These are phyloP conservation scores for Troides oblongomaculatus DNA, from an alignment of 2,888 invertebrate species.

Conservation along the genomic window DNA sequence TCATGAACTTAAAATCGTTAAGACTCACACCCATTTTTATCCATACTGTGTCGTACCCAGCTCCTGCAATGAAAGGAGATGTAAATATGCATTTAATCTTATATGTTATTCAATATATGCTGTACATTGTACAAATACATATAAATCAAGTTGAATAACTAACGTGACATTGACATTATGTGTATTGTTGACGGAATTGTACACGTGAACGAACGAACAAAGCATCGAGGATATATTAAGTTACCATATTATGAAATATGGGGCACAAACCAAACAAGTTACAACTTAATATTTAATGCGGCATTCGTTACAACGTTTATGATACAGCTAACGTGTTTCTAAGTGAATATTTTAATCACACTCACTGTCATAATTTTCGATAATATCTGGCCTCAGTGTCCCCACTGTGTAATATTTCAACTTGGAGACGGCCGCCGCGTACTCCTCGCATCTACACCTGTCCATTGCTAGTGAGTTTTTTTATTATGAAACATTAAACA, in stretches of 20 bases:
- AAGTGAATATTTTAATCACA: slow-evolving; percentile 27
- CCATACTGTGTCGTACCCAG: slow-evolving; percentile 49
- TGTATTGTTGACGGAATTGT: too few species aligned
- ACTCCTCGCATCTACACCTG: slow-evolving; percentile 65
- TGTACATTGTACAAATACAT: too few species aligned
- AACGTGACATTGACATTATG: too few species aligned
- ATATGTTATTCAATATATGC: too few species aligned
- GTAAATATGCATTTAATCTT: not conserved
- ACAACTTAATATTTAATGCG: not conserved
- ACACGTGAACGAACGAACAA: not conserved
- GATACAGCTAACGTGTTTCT: slow-evolving; percentile 2
- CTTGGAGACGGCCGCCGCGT: slow-evolving; percentile 56
- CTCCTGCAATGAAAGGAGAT: slow-evolving; percentile 38
- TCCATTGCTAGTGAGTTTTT: slow-evolving; percentile 49
- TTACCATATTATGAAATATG: not conserved
- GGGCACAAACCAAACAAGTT: not conserved
- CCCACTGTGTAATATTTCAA: slow-evolving; percentile 62
- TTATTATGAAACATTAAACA: slow-evolving; percentile 21
- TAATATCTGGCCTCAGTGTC: slow-evolving; percentile 54
- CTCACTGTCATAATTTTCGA: slow-evolving; percentile 62
- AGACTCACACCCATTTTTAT: slow-evolving; percentile 43
- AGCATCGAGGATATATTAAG: not conserved
- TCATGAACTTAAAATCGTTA: slow-evolving; percentile 48
- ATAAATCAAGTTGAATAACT: too few species aligned
- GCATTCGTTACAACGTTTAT: not conserved